Percentiles rank a stretch among this genome's conserved stretches.
phyloP scores from a whole-genome alignment of 1,140 invertebrate genomes.

The Hormaphis cornu region DNA sequence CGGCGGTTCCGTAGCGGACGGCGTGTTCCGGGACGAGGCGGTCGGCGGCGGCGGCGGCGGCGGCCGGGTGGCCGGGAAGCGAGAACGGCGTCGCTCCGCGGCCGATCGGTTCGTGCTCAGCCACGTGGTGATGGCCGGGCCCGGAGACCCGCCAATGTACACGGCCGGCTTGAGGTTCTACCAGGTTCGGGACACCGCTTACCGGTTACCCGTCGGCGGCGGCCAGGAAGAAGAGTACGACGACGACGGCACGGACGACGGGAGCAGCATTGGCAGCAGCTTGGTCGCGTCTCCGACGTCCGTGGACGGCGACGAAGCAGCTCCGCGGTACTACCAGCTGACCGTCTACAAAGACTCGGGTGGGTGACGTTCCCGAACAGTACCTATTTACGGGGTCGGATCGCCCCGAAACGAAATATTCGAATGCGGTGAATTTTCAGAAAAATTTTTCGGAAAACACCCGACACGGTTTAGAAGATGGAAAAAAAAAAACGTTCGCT shows the following conservation, averaged over 20 bases:
- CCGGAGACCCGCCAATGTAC: constrained; percentile 61
- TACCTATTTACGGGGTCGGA: constrained; percentile 32
- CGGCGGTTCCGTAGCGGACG: neutral
- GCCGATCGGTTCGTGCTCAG: constrained; percentile 66
- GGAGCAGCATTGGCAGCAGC: neutral
- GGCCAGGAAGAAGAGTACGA: neutral
- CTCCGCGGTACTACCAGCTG: constrained; percentile 41
- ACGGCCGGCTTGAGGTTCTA: constrained; percentile 76
- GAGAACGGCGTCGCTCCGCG: constrained; percentile 51
- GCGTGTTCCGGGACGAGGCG: neutral
- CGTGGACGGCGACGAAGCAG: neutral
- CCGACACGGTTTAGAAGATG: neutral
- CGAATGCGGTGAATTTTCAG: neutral
- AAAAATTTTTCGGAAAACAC: neutral
- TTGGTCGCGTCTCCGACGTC: neutral
- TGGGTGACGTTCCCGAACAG: constrained; percentile 42
- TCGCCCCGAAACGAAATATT: neutral
- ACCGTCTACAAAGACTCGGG: constrained; percentile 68
- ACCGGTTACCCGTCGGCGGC: constrained; percentile 43
- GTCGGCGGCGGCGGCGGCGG: no score
- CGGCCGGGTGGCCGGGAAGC: constrained; percentile 10
- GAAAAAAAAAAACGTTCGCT: neutral
- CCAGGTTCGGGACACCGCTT: constrained; percentile 64
- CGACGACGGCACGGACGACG: neutral
- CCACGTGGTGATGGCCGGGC: constrained; percentile 51